These are phyloP conservation scores for Pavo muticus DNA, from an alignment of 2,113 vertebrate species.

Conservation along the genomic window DNA sequence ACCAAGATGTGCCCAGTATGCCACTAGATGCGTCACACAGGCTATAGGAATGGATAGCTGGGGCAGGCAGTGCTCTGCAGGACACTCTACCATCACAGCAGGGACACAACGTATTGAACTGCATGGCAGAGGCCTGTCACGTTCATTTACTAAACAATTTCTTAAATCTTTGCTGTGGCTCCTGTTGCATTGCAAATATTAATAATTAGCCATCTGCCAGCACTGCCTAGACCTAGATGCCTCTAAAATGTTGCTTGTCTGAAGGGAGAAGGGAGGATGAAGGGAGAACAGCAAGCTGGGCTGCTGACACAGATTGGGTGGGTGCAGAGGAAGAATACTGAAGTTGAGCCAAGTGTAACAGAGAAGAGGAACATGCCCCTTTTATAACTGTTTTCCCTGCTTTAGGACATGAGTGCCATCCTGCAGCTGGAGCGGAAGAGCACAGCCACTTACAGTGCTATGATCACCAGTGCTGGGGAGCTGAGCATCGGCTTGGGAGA, in stretches of 20 bases:
- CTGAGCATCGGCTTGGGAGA: constrained; percentile 88
- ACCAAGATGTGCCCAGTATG: not conserved
- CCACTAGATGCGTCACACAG: rapidly evolving
- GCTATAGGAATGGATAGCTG: not conserved
- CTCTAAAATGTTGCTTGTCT: not conserved
- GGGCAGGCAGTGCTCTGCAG: not conserved
- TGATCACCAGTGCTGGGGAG: constrained; percentile 81
- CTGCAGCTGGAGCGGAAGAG: constrained; percentile 59
- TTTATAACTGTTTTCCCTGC: not conserved
- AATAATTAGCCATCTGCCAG: not conserved
- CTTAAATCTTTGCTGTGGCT: not conserved
- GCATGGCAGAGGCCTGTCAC: not conserved
- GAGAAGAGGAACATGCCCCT: not conserved
- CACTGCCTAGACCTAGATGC: not conserved
- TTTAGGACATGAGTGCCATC: constrained; percentile 67
- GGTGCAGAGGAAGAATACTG: not conserved
- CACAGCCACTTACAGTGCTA: constrained; percentile 78
- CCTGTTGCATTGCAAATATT: not conserved
- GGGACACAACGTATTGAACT: not conserved
- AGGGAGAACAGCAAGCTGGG: not conserved
- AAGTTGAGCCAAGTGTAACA: not conserved
- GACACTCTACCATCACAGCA: rapidly evolving
- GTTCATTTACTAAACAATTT: not conserved
- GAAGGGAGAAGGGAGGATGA: not conserved
- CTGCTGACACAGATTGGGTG: not conserved